Evolutionary conservation across 2,797 vertebrate genomes (phyloP).

Genomic region (Alcedo atthis): DNA sequence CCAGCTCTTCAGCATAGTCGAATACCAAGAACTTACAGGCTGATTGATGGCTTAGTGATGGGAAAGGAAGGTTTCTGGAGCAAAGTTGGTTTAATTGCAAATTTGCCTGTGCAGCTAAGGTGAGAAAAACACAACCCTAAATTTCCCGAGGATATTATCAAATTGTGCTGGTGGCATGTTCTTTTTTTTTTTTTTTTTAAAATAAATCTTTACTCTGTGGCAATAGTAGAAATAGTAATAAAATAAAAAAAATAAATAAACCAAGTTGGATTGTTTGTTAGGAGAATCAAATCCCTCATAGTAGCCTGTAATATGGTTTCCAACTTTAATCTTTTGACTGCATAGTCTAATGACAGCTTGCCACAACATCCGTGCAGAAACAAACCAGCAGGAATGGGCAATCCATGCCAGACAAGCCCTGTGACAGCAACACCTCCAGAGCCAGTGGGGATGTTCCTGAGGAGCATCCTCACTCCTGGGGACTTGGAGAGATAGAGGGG

Average conservation of each 20-base stretch:
- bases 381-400: background rate
- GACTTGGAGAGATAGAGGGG: background rate
- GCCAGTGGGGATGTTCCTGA: accelerated
- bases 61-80: slow-evolving; percentile 1
- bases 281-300: slow-evolving; percentile 1
- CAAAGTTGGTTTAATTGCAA: slow-evolving; percentile 46
- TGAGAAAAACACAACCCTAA: slow-evolving; percentile 9
- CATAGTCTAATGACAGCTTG: background rate
- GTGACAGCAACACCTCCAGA: background rate
- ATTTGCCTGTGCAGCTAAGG: slow-evolving; percentile 25
- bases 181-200: background rate
- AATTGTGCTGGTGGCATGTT: background rate
- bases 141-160: slow-evolving; percentile 30
- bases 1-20: background rate
- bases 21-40: background rate
- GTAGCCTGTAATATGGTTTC: background rate
- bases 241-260: background rate
- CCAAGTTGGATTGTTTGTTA: background rate
- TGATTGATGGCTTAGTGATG: slow-evolving; percentile 45
- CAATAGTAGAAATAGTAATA: slow-evolving; percentile 4
- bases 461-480: background rate
- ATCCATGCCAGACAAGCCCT: background rate
- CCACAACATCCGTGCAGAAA: background rate
- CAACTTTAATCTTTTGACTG: background rate
- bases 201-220: background rate